phyloP scores from a whole-genome alignment of 2,797 vertebrate genomes.

The Pseudomugil gertrudae region DNA sequence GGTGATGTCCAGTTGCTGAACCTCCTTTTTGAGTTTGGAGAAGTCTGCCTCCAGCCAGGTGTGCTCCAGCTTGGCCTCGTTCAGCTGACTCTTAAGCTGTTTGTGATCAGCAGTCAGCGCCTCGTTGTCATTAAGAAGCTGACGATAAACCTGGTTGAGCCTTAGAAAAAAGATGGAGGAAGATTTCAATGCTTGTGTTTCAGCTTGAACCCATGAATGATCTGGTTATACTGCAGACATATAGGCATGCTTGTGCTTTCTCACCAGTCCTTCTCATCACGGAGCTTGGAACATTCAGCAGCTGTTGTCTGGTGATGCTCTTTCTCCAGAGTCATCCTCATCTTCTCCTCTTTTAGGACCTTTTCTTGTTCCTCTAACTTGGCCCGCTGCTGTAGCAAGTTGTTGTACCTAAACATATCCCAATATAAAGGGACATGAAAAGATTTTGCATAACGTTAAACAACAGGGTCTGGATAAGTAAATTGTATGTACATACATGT shows the following conservation, averaged over 20 bases:
- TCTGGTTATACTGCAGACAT: background rate
- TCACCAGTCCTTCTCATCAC: conserved; percentile 92
- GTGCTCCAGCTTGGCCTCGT: conserved; percentile 90
- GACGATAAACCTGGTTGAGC: conserved; percentile 86
- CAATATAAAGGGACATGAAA: background rate
- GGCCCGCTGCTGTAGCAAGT: conserved; percentile 87
- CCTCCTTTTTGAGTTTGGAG: conserved; percentile 91
- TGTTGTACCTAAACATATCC: conserved; percentile 84
- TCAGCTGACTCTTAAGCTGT: conserved; percentile 89
- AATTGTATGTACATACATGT: background rate
- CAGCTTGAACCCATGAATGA: background rate
- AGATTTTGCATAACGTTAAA: background rate
- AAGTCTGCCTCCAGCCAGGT: conserved; percentile 90
- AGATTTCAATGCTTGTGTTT: background rate
- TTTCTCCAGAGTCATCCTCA: conserved; percentile 89
- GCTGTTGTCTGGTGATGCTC: conserved; percentile 86
- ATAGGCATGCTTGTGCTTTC: conserved; percentile 2
- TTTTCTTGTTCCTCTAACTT: conserved; percentile 91
- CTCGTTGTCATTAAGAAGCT: conserved; percentile 89
- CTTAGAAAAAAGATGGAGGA: conserved; percentile 58
- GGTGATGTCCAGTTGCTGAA: conserved; percentile 91
- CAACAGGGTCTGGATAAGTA: background rate
- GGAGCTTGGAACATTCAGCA: conserved; percentile 87
- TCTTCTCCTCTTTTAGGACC: conserved; percentile 87
- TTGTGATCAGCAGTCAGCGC: conserved; percentile 88